A percentile compares a stretch with the other conserved stretches of the same genome.
Evolutionary conservation across 1,140 invertebrate species (phyloP).

Genomic region (Drosophila kepulauana): DNA sequence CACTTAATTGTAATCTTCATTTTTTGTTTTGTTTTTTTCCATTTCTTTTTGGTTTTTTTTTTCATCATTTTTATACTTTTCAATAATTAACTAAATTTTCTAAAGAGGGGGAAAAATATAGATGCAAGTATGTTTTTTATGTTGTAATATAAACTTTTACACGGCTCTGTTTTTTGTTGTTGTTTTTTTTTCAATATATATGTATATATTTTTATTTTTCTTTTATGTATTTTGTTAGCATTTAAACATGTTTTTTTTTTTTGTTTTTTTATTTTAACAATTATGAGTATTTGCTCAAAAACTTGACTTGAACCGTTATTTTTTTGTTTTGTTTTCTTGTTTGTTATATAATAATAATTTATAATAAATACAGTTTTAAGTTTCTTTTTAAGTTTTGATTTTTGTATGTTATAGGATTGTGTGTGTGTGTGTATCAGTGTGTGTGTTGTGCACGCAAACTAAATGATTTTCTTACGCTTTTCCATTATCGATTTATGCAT

Average conservation of each 20-base stretch:
- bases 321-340: constrained; percentile 41
- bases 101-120: constrained; percentile 80
- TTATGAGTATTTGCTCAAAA: constrained; percentile 81
- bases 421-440: constrained; percentile 34
- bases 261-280: constrained; percentile 62
- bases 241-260: constrained; percentile 42
- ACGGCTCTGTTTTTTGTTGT: constrained; percentile 27
- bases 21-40: constrained; percentile 50
- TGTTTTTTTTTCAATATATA: constrained; percentile 25
- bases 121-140: constrained; percentile 52
- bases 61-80: constrained; percentile 57
- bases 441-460: constrained; percentile 42
- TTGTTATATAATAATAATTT: constrained; percentile 43
- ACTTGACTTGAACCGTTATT: constrained; percentile 66
- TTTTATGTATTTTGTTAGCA: constrained; percentile 49
- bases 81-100: constrained; percentile 82
- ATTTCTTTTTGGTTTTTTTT: constrained; percentile 1
- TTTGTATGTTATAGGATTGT: constrained; percentile 45
- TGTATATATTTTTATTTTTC: constrained; percentile 48
- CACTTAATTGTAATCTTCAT: constrained; percentile 75
- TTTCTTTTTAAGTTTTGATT: constrained; percentile 69
- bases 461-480: constrained; percentile 50
- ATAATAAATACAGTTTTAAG: constrained; percentile 68
- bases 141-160: constrained; percentile 49
- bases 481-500: constrained; percentile 26